phyloP scores from a whole-genome alignment of 2,888 invertebrate species.

The Suillia variegata region DNA sequence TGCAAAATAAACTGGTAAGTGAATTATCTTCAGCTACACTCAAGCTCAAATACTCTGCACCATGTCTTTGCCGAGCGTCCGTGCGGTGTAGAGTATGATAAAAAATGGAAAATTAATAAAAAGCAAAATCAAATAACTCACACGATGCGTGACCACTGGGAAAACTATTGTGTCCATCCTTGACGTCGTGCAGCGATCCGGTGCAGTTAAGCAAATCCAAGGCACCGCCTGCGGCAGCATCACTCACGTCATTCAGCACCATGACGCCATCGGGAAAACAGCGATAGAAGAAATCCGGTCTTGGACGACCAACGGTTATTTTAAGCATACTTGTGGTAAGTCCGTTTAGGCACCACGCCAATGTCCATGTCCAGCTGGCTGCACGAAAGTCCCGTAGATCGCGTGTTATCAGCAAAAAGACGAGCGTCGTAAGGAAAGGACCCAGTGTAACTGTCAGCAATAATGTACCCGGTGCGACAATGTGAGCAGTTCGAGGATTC shows the following conservation, averaged over 20 bases:
- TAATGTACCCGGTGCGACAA: conserved; percentile 70
- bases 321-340: conserved; percentile 62
- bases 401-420: conserved; percentile 65
- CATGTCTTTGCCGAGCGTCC: too few relatives aligned
- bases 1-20: too few relatives aligned
- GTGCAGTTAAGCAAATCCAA: conserved; percentile 65
- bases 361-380: conserved; percentile 68
- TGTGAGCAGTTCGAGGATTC: conserved; percentile 75
- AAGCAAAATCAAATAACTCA: too few relatives aligned
- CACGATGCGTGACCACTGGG: conserved; percentile 88
- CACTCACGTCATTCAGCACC: conserved; percentile 45
- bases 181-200: conserved; percentile 68
- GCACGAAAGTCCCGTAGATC: conserved; percentile 72
- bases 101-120: too few relatives aligned
- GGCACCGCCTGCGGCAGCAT: conserved; percentile 36
- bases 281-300: conserved; percentile 84
- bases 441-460: conserved; percentile 71
- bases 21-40: too few relatives aligned
- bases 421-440: conserved; percentile 66
- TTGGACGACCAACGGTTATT: conserved; percentile 66
- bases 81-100: conserved; percentile 14
- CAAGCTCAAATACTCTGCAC: too few relatives aligned
- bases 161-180: conserved; percentile 86
- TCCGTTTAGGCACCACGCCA: conserved; percentile 73
- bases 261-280: conserved; percentile 80